phyloP scores from a whole-genome alignment of 2,113 vertebrate genomes.

The Upupa epops region DNA sequence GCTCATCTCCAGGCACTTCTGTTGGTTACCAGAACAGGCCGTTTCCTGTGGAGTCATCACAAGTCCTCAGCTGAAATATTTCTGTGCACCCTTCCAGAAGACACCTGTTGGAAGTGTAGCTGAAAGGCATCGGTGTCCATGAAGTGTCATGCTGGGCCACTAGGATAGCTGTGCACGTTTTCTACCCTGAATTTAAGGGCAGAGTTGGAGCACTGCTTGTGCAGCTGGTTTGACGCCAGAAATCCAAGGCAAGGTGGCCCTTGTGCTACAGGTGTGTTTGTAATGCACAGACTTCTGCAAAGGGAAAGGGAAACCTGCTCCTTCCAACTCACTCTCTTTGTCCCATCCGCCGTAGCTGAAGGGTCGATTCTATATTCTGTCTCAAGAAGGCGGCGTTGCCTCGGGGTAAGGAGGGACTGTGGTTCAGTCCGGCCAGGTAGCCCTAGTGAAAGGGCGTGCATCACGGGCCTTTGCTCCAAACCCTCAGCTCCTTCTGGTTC shows the following conservation, averaged over 20 bases:
- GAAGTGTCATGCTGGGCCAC: neutral
- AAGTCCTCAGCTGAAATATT: neutral
- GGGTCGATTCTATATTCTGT: neutral
- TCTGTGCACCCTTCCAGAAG: neutral
- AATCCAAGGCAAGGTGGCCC: neutral
- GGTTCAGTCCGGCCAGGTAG: neutral
- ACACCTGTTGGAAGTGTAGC: neutral
- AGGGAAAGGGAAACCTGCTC: neutral
- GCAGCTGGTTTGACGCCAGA: neutral
- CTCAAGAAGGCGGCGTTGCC: neutral
- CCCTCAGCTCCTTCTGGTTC: neutral
- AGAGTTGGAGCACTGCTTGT: neutral
- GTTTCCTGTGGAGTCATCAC: neutral
- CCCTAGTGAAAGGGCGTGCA: neutral
- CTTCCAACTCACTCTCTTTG: neutral
- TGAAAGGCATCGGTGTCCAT: neutral
- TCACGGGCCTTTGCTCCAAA: neutral
- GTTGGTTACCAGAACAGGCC: neutral
- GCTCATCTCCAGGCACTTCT: neutral
- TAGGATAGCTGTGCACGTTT: fast-evolving
- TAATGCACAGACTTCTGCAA: neutral
- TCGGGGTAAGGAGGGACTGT: neutral
- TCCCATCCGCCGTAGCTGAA: neutral
- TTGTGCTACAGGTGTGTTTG: neutral
- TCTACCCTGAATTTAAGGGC: neutral